phyloP scores from a whole-genome alignment of 2,113 vertebrate genomes.

The Caracal caracal region DNA sequence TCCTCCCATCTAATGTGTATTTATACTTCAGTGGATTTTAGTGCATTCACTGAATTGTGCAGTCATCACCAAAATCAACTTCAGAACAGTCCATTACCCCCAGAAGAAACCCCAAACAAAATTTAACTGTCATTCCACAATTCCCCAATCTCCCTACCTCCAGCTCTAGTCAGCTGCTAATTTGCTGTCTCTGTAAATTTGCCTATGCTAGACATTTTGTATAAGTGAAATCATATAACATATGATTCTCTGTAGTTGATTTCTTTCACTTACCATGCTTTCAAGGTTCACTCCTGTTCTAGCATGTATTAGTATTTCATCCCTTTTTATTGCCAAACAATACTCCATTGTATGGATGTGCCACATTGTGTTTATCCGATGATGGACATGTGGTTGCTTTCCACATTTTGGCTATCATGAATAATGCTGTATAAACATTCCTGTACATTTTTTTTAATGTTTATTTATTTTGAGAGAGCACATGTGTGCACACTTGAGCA shows the following conservation, averaged over 20 bases:
- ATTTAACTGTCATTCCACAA: not conserved
- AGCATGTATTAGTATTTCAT: not conserved
- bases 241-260: not conserved
- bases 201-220: not conserved
- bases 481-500: too few relatives aligned
- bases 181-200: not conserved
- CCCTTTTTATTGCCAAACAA: not conserved
- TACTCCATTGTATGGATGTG: not conserved
- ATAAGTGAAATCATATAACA: not conserved
- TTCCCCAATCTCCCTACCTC: not conserved
- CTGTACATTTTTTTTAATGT: not conserved
- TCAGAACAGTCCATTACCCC: not conserved
- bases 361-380: not conserved
- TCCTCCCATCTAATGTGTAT: not conserved
- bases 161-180: not conserved
- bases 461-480: too few relatives aligned
- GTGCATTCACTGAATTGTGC: not conserved
- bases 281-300: not conserved
- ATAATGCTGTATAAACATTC: not conserved
- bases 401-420: not conserved
- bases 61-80: not conserved
- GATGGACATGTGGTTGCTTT: not conserved
- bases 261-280: not conserved
- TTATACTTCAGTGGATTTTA: not conserved
- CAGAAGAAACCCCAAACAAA: not conserved